Base-by-base conservation (phyloP, 2,113 vertebrate species). In the Hyla sarda region DNA sequence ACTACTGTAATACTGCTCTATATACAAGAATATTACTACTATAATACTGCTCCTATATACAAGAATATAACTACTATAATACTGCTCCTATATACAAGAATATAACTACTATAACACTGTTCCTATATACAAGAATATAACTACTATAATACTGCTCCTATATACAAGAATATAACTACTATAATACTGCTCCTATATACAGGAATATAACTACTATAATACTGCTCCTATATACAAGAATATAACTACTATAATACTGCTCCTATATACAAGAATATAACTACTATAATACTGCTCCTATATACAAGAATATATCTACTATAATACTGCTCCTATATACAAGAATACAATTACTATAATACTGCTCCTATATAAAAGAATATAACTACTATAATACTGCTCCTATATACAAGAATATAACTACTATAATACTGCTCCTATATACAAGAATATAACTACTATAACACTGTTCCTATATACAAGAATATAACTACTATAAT, bases 321-420 rank as follows among this genome's bases (percentile, higher is more conserved):
- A 23, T 23, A 58, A 58, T 58, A 58, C 54, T 58, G 54, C 19
- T 58, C 21, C 54, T 58, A 23, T 58, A 2, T 58, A 58, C 54
- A 58, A 58, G 54, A 58, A 58, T 58, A 58, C 9, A 58, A 58
- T n/a, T 5, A 45, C 48, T 6, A n/a, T n/a, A n/a, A n/a, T n/a
- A n/a, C n/a, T n/a, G n/a, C n/a, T n/a, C n/a, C n/a, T n/a, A n/a
- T n/a, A n/a, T n/a, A n/a, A n/a, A n/a, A n/a, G n/a, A n/a, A n/a
- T n/a, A n/a, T n/a, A n/a, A n/a, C n/a, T n/a, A 50, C 48, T 58
- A 58, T 58, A 58, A 58, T 58, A 58, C 54, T 58, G 54, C 54
- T n/a, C 54, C 54, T 58, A 58, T 23, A 8, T 23, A 58, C 19
- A 58, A 58, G 54, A 58, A 58, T 58, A 58, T 58, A 58, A 58